Evolutionary conservation across 2,888 invertebrate genomes (phyloP), one percentile per base, ranked within the genome.

Genomic region (Tipula confusa): DNA sequence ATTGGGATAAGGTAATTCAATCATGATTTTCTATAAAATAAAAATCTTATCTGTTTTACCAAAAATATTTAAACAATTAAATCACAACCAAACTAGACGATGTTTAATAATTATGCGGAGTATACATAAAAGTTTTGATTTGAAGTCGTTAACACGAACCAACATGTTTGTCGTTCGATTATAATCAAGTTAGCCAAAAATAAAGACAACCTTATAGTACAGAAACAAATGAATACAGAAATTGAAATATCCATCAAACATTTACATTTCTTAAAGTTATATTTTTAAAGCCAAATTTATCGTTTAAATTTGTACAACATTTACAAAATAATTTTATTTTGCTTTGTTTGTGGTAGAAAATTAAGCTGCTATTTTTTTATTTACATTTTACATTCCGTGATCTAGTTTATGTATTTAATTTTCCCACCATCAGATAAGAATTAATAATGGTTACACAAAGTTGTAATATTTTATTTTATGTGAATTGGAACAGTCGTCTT

Each of bases 1-100:
- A n/a, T 64, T 64, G 64, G 64, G 64, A 64, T 64, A 64, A 64
- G 64, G 64, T 64, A 64, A 64, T 64, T 64, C 64, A 64, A 64
- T 64, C 64, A 24, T 64, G 64, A 64, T 64, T 64, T 9, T 64
- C 2, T 64, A 64, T 64, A 48, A 18, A n/a, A n/a, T n/a, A 48
- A 15, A 48, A 7, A 18, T 64, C 64, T 64, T 64, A 64, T 64
- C 64, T 64, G 11, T 24, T 64, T 24, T 24, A 64, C 64, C n/a
- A 64, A 3, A 64, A 64, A 64, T 64, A 3, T 64, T 24, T 64
- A 13, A 9, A 64, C 64, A 64, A 64, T 64, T 64, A 64, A 64
- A 64, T 64, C 64, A 64, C 24, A 64, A 64, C 9, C 24, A 13
- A 64, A 15, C 7, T 64, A 64, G 24, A 64, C 9, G 24, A 15